A percentile compares a stretch with the other conserved stretches of the same genome.
These are phyloP conservation scores for Eumaeus atala DNA, from an alignment of 1,140 invertebrate genomes.

Conservation along the genomic window DNA sequence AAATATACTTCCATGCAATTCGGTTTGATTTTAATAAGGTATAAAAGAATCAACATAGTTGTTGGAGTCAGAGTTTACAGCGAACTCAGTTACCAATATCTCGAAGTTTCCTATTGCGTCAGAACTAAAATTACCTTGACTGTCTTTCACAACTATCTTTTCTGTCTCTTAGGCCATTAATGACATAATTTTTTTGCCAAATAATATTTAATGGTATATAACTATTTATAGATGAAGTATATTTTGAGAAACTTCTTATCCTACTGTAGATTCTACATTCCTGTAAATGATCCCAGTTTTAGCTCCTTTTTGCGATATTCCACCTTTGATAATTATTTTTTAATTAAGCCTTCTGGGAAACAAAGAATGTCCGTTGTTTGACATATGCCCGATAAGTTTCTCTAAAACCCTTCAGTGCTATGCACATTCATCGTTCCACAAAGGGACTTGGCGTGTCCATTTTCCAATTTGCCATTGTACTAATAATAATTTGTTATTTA, in stretches of 20 bases:
- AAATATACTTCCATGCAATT: not conserved
- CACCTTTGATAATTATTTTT: not conserved
- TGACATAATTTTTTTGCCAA: not conserved
- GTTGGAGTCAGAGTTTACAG: not conserved
- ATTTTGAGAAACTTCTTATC: not conserved
- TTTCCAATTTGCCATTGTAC: no score
- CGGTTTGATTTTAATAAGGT: not conserved
- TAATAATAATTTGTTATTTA: no score
- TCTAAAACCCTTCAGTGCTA: not conserved
- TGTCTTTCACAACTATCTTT: not conserved
- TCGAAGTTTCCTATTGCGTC: not conserved
- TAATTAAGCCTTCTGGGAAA: not conserved
- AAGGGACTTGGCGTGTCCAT: not conserved
- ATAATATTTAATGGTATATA: not conserved
- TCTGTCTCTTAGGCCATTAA: not conserved
- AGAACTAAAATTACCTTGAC: not conserved
- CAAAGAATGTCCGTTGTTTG: not conserved
- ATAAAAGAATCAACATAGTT: not conserved
- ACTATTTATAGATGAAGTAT: not conserved
- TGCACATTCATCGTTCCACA: not conserved
- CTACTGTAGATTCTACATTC: no score
- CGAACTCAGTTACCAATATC: not conserved
- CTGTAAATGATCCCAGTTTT: conserved; percentile 1
- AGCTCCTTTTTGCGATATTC: conserved; percentile 1
- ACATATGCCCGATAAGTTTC: not conserved